phyloP scores from a whole-genome alignment of 2,797 vertebrate species.

The Molossus molossus region DNA sequence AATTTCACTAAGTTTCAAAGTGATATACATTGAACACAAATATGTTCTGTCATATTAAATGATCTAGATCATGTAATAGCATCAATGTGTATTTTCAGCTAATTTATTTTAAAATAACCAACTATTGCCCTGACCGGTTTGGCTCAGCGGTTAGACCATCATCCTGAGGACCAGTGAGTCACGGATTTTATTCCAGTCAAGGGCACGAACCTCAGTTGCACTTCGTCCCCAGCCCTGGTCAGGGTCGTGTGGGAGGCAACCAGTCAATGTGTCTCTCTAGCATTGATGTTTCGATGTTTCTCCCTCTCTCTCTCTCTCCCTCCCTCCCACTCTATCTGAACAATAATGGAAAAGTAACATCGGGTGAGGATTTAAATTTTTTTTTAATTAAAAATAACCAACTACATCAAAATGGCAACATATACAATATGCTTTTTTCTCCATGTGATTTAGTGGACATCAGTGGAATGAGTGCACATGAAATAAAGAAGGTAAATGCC shows the following conservation, averaged over 20 bases:
- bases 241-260: too few relatives aligned
- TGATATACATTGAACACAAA: neutral
- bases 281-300: too few relatives aligned
- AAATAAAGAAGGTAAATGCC: neutral
- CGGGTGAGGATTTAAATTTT: too few relatives aligned
- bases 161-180: too few relatives aligned
- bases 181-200: too few relatives aligned
- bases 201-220: too few relatives aligned
- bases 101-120: slow-evolving; percentile 19
- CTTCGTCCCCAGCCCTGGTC: too few relatives aligned
- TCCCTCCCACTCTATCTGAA: too few relatives aligned
- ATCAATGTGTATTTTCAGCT: neutral
- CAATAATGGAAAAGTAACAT: too few relatives aligned
- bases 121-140: neutral
- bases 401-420: slow-evolving; percentile 15
- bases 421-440: neutral
- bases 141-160: too few relatives aligned
- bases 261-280: too few relatives aligned
- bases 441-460: neutral
- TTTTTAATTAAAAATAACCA: neutral
- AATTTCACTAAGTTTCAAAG: slow-evolving; percentile 18
- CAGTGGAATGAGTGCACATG: neutral
- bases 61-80: neutral
- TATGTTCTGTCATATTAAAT: neutral
- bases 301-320: too few relatives aligned